Evolutionary conservation across 92 coral and sea anemone genomes (phyloP), one percentile per base, ranked within the genome.

Genomic region (Paramuricea clavata): DNA sequence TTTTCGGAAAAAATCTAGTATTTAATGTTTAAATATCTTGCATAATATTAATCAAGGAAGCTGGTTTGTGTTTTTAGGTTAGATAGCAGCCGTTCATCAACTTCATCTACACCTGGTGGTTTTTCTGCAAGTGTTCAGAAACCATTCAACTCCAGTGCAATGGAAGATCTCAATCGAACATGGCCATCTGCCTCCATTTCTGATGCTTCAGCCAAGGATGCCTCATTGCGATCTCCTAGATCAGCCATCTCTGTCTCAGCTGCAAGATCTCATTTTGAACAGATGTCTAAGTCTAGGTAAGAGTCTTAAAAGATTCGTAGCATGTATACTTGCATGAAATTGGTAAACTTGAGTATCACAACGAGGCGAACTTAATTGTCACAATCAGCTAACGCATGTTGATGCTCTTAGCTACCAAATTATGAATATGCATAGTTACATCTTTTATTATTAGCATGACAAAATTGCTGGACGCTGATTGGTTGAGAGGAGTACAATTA

Each of bases 201-300:
- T 42, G 82, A 76, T 60, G 43, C 26, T 31, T 26, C 82, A 13
- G 23, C 3, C 8, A 31, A 76, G 30, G 56, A 59, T 25, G 8
- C 67, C 54, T 47, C 36, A 2, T 76, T 76, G 82, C 22, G 56
- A 26, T 19, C 87, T 8, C 76, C 82, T 19, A 85, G 83, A 27
- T 54, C 80, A 44, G 71, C 78, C 30, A 36, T 86, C 12, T 91
- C 94, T 28, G 93, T 93, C 1, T 81, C 86, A 21, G 90, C 87
- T 30, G 94, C 93, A 62, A 79, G 90, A 57, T 91, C 94, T 11
- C 90, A 50, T 86, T 93, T 89, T 69, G 97, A 93, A 59, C 74
- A 90, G 82, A 79, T 79, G 73, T 59, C 84, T 33, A 59, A 67
- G 74, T 59, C 70, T 16, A 64, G 70, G 34, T 26, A 30, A 64